A percentile compares a stretch with the other conserved stretches of the same genome.
Conservation (phyloP, 2,113 vertebrate genomes). For the Aptenodytes patagonicus region DNA sequence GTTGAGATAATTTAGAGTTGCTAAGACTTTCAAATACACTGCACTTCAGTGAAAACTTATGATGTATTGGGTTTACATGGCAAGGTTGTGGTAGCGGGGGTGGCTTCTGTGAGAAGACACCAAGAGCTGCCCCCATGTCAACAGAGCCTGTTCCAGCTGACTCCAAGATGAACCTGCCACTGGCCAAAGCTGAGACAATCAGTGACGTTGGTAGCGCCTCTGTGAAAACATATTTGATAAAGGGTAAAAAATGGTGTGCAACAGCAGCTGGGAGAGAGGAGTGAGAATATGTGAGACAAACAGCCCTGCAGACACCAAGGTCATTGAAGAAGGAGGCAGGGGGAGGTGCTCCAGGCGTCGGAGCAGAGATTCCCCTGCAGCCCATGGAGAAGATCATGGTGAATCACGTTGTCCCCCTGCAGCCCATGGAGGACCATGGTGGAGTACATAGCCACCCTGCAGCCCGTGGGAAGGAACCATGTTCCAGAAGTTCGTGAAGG, state of each 20-base stretch:
- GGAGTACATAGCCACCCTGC: not conserved
- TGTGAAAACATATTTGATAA: not conserved
- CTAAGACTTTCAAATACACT: not conserved
- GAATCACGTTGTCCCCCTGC: not conserved
- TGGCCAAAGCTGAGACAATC: not conserved
- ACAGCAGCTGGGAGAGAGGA: not conserved
- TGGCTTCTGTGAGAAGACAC: not conserved
- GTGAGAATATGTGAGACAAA: not conserved
- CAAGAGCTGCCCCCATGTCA: not conserved
- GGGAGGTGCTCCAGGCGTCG: rapidly evolving
- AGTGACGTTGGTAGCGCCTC: not conserved
- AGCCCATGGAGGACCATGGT: rapidly evolving
- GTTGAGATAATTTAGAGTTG: not conserved
- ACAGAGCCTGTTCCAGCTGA: not conserved
- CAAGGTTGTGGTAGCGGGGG: not conserved
- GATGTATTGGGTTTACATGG: not conserved
- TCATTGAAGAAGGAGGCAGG: not conserved
- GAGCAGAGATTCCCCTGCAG: not conserved
- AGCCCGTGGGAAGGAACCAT: not conserved
- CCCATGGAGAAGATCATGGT: not conserved
- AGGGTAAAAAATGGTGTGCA: rapidly evolving
- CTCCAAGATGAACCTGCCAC: not conserved
- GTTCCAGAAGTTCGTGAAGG: not conserved
- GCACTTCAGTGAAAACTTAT: not conserved
- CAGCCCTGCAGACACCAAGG: not conserved